Evolutionary conservation across 2,888 invertebrate genomes (phyloP), one percentile per base, ranked within the genome.

Genomic region (Orthosia cruda): DNA sequence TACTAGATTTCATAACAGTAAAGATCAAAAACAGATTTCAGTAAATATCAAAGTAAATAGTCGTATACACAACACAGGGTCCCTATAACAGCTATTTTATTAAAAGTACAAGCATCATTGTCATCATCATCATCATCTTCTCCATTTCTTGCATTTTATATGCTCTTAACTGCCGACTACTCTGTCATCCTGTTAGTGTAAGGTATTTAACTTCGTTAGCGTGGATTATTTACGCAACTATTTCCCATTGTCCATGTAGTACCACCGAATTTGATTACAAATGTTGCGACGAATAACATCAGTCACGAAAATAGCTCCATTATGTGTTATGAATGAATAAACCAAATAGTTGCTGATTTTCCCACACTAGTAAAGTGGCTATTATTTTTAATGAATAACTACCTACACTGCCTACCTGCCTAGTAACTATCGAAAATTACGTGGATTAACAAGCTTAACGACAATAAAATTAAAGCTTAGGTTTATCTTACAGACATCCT

Each of bases 241-340:
- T 66, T 63, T 52, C 23, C 59, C 50, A 52, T 26, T 76, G 50
- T 57, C 16, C 23, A 58, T 55, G 50, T 47, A 70, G 50, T 47
- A 70, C 11, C 13, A 58, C 45, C 20, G 16, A 77, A 65, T 71
- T 64, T 67, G 58, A 67, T 61, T 57, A 67, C 49, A 64, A 76
- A 54, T 67, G 54, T 45, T 49, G 40, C 67, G 18, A 32, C 67
- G 63, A 70, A 70, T 61, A 49, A 68, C 57, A 54, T 57, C 40
- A 59, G 16, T 45, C 26, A 73, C 20, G 20, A 72, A 58, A 72
- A 81, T 63, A 52, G 18, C 32, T 55, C 40, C 1, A 58, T 61
- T 68, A 65, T 58, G 47, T 50, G 26, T 61, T 20, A 16, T 26
- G n/a, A 65, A 55, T 26, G 13, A 62, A 65, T 16, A n/a, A 63